phyloP scores from a whole-genome alignment of 2,797 vertebrate species.

The Scleropages formosus region DNA sequence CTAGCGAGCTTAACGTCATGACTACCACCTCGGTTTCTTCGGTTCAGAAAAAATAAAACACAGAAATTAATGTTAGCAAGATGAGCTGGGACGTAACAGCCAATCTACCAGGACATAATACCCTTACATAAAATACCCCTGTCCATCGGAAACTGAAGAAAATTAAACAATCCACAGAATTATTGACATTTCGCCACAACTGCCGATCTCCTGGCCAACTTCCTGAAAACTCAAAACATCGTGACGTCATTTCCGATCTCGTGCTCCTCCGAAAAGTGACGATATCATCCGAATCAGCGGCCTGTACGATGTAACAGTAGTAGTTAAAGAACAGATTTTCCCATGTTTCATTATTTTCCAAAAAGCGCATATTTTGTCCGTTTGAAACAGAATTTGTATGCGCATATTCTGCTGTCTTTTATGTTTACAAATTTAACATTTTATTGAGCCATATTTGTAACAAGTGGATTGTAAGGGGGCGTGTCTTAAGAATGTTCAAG shows the following conservation, averaged over 20 bases:
- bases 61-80: not conserved
- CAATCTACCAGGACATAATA: not conserved
- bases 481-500: too few relatives aligned
- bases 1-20: constrained; percentile 50
- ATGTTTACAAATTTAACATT: too few relatives aligned
- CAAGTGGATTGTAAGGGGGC: too few relatives aligned
- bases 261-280: not conserved
- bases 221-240: constrained; percentile 72
- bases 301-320: too few relatives aligned
- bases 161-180: constrained; percentile 43
- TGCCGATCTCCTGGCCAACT: constrained; percentile 56
- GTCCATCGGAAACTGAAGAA: constrained; percentile 50
- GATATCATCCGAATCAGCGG: too few relatives aligned
- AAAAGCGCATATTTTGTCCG: too few relatives aligned
- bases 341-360: too few relatives aligned
- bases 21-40: not conserved
- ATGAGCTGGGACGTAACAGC: not conserved
- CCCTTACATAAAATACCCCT: constrained; percentile 52
- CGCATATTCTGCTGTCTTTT: too few relatives aligned
- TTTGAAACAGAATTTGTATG: too few relatives aligned
- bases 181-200: constrained; percentile 69
- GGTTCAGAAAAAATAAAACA: not conserved
- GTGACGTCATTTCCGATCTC: constrained; percentile 59
- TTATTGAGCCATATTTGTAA: too few relatives aligned
- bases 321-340: too few relatives aligned